Conservation (phyloP, 2,888 invertebrate genomes). For the Dryococelus australis region DNA sequence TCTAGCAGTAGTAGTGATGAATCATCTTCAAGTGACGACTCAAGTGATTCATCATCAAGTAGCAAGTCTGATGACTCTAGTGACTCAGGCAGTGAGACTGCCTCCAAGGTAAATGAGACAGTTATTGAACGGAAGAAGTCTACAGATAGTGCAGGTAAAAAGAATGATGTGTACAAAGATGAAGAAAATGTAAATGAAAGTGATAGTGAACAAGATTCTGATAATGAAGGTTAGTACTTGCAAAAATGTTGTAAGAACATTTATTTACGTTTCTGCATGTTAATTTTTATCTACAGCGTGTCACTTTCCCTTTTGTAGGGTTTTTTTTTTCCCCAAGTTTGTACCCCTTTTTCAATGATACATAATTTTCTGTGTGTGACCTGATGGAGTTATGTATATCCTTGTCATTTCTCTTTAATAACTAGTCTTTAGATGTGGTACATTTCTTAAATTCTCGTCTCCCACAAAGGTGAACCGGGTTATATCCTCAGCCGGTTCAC, state of each 20-base stretch:
- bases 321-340: too few relatives aligned
- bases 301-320: too few relatives aligned
- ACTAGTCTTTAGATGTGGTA: too few relatives aligned
- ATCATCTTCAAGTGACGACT: conserved; percentile 41
- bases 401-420: too few relatives aligned
- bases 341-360: too few relatives aligned
- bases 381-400: too few relatives aligned
- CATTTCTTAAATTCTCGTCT: too few relatives aligned
- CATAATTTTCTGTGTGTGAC: too few relatives aligned
- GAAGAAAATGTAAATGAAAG: background rate
- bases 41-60: conserved; percentile 35
- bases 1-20: conserved; percentile 42
- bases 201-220: conserved; percentile 39
- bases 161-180: conserved; percentile 36
- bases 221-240: conserved; percentile 34
- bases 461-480: too few relatives aligned
- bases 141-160: background rate
- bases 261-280: too few relatives aligned
- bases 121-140: conserved; percentile 25
- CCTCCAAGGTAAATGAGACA: background rate
- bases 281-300: too few relatives aligned
- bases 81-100: conserved; percentile 31
- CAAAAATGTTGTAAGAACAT: background rate
- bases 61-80: conserved; percentile 40
- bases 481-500: too few relatives aligned